Evolutionary conservation across 2,888 invertebrate species (phyloP).

Genomic region (Drosophila parthenogenetica): DNA sequence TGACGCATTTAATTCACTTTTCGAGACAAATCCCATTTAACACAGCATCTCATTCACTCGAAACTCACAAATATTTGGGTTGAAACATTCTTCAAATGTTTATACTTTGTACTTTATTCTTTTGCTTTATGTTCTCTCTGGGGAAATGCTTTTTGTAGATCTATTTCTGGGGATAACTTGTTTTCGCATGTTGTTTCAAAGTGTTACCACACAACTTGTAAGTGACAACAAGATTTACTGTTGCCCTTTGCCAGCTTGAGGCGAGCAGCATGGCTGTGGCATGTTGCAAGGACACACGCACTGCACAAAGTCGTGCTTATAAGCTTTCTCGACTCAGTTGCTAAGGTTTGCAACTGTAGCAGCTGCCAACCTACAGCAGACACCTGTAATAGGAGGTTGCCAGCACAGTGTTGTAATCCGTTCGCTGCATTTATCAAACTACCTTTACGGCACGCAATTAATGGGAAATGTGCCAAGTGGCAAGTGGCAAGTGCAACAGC

Average conservation of each 20-base stretch:
- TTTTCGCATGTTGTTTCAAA: constrained; percentile 7
- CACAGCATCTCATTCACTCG: constrained; percentile 1
- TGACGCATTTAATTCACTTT: constrained; percentile 39
- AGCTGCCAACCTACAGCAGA: constrained; percentile 20
- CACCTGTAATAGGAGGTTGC: constrained; percentile 32
- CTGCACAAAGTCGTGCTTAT: constrained; percentile 5
- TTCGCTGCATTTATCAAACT: constrained; percentile 49
- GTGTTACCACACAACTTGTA: constrained; percentile 8
- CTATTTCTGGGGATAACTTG: constrained; percentile 6
- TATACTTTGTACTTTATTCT: background rate
- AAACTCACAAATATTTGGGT: too few species aligned
- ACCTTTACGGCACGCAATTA: constrained; percentile 62
- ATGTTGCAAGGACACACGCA: constrained; percentile 31
- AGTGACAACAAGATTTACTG: constrained; percentile 32
- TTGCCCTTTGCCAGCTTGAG: constrained; percentile 18
- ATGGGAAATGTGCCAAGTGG: constrained; percentile 49
- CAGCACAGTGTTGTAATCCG: constrained; percentile 41
- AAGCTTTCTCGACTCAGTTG: constrained; percentile 35
- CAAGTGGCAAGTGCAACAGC: constrained; percentile 8
- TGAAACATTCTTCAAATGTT: constrained; percentile 1
- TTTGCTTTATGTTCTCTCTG: background rate
- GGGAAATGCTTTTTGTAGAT: background rate
- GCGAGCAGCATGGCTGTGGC: constrained; percentile 23
- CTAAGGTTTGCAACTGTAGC: constrained; percentile 8
- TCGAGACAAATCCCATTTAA: constrained; percentile 21